phyloP scores from a whole-genome alignment of 1,140 invertebrate genomes.

The Apocrypta bakeri region DNA sequence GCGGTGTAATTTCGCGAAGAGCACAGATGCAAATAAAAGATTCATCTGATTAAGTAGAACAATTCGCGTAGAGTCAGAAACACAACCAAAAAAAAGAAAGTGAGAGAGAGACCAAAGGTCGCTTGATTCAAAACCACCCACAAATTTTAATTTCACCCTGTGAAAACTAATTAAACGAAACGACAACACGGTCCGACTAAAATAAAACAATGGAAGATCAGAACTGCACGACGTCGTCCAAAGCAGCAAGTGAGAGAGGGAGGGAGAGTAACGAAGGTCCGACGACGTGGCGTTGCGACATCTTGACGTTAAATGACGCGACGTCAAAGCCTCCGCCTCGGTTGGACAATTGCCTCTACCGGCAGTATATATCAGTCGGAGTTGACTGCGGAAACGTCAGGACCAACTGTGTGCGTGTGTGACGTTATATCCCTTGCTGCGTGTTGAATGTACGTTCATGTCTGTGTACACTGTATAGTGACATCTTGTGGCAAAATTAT shows the following conservation, averaged over 20 bases:
- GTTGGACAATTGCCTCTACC: conserved; percentile 20
- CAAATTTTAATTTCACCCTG: neutral
- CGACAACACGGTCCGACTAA: neutral
- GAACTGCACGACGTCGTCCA: neutral
- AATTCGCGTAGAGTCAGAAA: neutral
- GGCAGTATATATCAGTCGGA: conserved; percentile 4
- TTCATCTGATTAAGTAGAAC: neutral
- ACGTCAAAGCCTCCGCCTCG: conserved; percentile 17
- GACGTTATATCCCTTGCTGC: neutral
- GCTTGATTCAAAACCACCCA: too few relatives aligned
- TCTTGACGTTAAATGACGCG: conserved; percentile 31
- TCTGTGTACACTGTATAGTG: too few relatives aligned
- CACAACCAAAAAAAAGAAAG: too few relatives aligned
- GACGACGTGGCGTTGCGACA: neutral
- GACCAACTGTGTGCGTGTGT: neutral
- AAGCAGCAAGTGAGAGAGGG: too few relatives aligned
- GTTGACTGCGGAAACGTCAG: conserved; percentile 7
- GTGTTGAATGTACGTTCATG: neutral
- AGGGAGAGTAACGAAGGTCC: conserved; percentile 5
- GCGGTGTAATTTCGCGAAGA: too few relatives aligned
- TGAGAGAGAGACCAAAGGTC: neutral
- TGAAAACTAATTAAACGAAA: neutral
- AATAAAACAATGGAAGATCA: neutral
- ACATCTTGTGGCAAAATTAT: neutral
- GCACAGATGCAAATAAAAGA: too few relatives aligned